Conservation (phyloP, 2,797 vertebrate genomes). For the Eremophila alpestris region DNA sequence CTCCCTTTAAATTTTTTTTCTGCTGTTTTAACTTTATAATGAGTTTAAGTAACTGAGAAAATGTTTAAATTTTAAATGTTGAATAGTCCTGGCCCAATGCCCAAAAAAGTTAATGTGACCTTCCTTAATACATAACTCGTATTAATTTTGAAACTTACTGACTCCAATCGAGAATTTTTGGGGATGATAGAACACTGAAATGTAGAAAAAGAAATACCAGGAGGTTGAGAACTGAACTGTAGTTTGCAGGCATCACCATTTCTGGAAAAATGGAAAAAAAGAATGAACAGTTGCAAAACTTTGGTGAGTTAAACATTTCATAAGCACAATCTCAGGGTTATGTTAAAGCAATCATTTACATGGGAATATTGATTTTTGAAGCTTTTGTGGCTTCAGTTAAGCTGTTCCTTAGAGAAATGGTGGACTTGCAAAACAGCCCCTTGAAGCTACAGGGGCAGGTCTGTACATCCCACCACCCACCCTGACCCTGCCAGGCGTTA, state of each 20-base stretch:
- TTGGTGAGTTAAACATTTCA: not conserved
- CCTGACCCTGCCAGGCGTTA: rapidly evolving
- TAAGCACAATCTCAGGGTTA: not conserved
- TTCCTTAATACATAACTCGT: not conserved
- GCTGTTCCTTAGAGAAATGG: not conserved
- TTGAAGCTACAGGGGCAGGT: not conserved
- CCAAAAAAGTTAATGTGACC: not conserved
- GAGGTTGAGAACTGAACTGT: not conserved
- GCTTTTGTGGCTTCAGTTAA: not conserved
- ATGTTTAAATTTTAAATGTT: not conserved
- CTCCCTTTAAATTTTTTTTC: not conserved
- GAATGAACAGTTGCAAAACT: slow-evolving; percentile 19
- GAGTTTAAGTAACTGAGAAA: slow-evolving; percentile 14
- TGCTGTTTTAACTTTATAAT: not conserved
- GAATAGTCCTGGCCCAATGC: not conserved
- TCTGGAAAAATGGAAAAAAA: not conserved
- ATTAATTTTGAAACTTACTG: not conserved
- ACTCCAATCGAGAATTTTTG: not conserved
- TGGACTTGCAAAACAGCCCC: not conserved
- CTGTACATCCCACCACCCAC: not conserved
- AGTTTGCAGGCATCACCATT: not conserved
- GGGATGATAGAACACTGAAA: not conserved
- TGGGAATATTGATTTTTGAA: not conserved
- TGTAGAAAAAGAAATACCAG: not conserved
- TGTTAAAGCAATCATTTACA: not conserved